These are phyloP conservation scores for Caenorhabditis wallacei DNA, from an alignment of 2,888 invertebrate species.

Conservation along the genomic window DNA sequence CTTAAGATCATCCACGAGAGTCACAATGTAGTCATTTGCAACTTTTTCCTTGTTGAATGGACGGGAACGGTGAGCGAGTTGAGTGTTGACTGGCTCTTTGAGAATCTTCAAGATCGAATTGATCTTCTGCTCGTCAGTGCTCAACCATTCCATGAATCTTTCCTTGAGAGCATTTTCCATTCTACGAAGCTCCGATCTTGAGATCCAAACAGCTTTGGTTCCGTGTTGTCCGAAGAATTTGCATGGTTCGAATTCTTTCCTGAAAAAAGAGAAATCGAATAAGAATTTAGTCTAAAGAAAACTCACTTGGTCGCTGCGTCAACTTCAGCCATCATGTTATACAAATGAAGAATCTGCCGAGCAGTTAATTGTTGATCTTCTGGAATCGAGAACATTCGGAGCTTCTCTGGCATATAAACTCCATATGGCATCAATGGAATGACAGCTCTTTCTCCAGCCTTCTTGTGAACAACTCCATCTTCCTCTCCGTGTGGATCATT, in stretches of 20 bases:
- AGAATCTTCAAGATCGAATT: constrained; percentile 65
- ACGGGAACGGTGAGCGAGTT: constrained; percentile 66
- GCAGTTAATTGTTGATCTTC: constrained; percentile 82
- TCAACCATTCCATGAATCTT: constrained; percentile 80
- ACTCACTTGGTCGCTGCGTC: constrained; percentile 77
- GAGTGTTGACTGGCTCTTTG: constrained; percentile 70
- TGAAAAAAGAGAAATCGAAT: constrained; percentile 37
- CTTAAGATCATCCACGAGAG: constrained; percentile 77
- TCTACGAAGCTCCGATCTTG: constrained; percentile 74
- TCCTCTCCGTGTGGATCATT: constrained; percentile 65
- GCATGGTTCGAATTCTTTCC: constrained; percentile 79
- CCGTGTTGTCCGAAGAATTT: constrained; percentile 76
- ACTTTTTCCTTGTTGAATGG: constrained; percentile 78
- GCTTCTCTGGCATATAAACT: constrained; percentile 82
- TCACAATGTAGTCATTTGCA: constrained; percentile 78
- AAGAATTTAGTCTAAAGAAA: background rate
- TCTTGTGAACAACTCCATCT: constrained; percentile 44
- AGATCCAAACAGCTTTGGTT: constrained; percentile 77
- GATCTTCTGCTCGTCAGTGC: constrained; percentile 77
- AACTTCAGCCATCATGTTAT: constrained; percentile 77
- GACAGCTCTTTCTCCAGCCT: constrained; percentile 33
- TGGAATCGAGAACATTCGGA: constrained; percentile 82
- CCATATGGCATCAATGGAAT: constrained; percentile 80
- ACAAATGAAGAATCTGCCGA: constrained; percentile 79
- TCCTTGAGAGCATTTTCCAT: constrained; percentile 78